Base-by-base conservation (phyloP, 2,888 invertebrate species). In the Perdita meconis region DNA sequence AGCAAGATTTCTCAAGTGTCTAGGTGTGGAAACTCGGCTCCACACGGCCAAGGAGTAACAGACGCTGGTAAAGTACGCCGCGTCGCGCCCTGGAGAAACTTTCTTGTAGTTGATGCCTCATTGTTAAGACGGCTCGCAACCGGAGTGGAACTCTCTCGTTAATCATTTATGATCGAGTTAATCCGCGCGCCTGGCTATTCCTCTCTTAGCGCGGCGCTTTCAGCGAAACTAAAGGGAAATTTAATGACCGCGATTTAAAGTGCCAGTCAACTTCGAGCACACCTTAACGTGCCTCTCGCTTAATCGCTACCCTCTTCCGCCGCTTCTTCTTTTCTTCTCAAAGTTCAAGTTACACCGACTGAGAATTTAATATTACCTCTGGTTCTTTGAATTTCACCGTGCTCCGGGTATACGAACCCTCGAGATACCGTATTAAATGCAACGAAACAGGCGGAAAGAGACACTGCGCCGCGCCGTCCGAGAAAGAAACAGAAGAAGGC, bases 81-180 rank as follows among this genome's bases (percentile, higher is more conserved):
- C 61, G 50, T 80, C 75, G 22, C 69, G 22, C 19, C 36, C 34
- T 56, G 8, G 59, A 81, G 59, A 81, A 81, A 81, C 42, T 81
- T 77, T 72, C 65, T 36, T 44, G 56, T 44, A 53, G 70, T 60
- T 57, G 82, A 61, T 79, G 70, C 61, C 40, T 61, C 67, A 57
- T 70, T 74, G 79, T 78, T 60, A 67, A 82, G 78, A 57, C 70
- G 50, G 40, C 42, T 34, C 60, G 65, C 66, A 80, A 34, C 70
- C 56, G 47, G n/a, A 22, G n/a, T 60, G 36, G 34, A 44, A 65
- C 50, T 55, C 24, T 47, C 75, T 71, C 75, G 68, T 82, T 75
- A 71, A 82, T 82, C 75, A 79, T 81, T 78, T 78, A 73, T 65
- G 82, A 81, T 73, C 82, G 36, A 66, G 50, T 66, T 75, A 66